Base-by-base conservation (phyloP, 2,888 invertebrate species). In the Cephus pulcher region DNA sequence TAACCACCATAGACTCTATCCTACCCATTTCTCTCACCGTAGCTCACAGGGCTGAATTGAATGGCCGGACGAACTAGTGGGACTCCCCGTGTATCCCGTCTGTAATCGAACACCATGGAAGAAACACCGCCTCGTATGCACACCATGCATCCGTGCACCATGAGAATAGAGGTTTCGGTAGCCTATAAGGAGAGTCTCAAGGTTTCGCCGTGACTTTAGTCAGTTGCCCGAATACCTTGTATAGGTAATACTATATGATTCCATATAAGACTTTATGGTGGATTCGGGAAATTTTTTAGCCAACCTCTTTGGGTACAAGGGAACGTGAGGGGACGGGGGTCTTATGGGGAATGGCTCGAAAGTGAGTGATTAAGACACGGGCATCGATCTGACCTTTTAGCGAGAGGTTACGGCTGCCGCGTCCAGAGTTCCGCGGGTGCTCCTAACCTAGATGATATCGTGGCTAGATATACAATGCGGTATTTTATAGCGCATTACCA, bases 371-470 rank as follows among this genome's bases (percentile, higher is more conserved):
- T 56, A 56, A 56, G 56, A 56, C 56, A 56, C 2, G 23, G 23
- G 9, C 23, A 23, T 56, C 56, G 23, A 56, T 56, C 56, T 23
- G 56, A 56, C 56, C 56, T 9, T 56, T 56, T 56, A 9, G 23
- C 23, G 3, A 23, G 9, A 56, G 56, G 56, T 56, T 56, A 23
- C 23, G 74, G 79, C 79, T 81, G 77, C 76, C 74, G 79, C 76
- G 79, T 74, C 56, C 23, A 56, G 56, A 23, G 56, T 23, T 83
- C 85, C 83, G 82, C 84, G 85, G 86, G 83, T 88, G 86, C 88
- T 87, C 83, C 87, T 89, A 89, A 88, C 86, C 89, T 86, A 89
- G 89, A 89, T 89, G 88, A 90, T 89, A 90, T 89, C 88, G 87
- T 86, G 83, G 79, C 86, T 88, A 88, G 89, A 89, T 88, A 88